Base-by-base conservation (phyloP, 1,140 invertebrate species). In the Drosophila mojavensis region DNA sequence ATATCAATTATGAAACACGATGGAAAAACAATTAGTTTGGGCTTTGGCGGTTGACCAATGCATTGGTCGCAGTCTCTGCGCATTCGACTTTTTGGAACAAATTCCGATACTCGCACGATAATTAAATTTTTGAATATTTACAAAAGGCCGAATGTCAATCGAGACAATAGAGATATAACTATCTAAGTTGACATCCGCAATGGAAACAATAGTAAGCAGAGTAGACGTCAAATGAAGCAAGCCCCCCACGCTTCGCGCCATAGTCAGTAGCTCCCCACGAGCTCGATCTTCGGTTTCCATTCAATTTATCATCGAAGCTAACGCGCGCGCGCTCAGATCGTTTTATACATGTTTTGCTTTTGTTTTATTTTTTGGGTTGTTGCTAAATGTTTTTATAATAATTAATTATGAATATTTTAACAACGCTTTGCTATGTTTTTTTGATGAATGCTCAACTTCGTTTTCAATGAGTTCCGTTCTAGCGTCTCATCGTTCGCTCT, bases 321-420 rank as follows among this genome's bases (percentile, higher is more conserved):
- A 64, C 67, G 83, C 83, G 84, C 79, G 83, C 84, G 74, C 75
- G 65, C 48, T 41, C 67, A 30, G 28, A 62, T 53, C 63, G 68
- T 56, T 43, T 45, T 20, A 17, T 61, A 33, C 26, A 54, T 17
- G 17, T 64, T 63, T 63, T 50, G 48, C 30, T 73, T 66, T 39
- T 45, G 43, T 45, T 45, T 15, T 47, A 47, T 47, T 47, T 47
- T 47, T 56, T 48, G 48, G 55, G 77, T 59, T 70, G 73, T 53
- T 81, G 79, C 65, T 86, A 76, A 86, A 76, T 60, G 75, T 85
- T 30, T 88, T 80, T 73, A 78, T 53, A 78, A 80, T 78, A 81
- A 90, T 89, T 89, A 89, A 89, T 89, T 89, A 81, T 79, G 84
- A 89, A 84, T 89, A 89, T 81, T 77, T 89, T 75, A 89, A 84